These are phyloP conservation scores for Thumatha senex DNA, from an alignment of 2,888 invertebrate genomes.

Conservation along the genomic window DNA sequence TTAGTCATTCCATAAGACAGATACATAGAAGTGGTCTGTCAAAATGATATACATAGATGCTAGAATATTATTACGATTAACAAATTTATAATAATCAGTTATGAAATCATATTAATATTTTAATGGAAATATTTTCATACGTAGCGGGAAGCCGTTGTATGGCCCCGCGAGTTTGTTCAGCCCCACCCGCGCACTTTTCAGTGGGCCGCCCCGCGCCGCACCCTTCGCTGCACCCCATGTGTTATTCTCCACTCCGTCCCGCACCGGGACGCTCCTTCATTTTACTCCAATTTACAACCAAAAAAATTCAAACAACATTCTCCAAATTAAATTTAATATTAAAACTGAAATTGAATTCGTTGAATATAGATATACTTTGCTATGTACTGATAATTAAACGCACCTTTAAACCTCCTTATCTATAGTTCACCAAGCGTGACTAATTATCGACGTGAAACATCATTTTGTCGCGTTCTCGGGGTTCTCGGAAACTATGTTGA, in stretches of 20 bases:
- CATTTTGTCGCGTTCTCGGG: conserved; percentile 19
- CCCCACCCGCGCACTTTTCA: conserved; percentile 83
- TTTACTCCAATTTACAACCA: conserved; percentile 82
- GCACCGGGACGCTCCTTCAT: conserved; percentile 82
- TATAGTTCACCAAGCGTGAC: conserved; percentile 30
- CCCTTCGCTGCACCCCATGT: conserved; percentile 76
- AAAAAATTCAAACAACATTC: conserved; percentile 79
- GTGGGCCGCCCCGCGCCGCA: conserved; percentile 77
- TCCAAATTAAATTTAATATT: conserved; percentile 64
- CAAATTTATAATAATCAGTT: no score
- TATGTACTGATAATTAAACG: conserved; percentile 5
- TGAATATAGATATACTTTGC: no score
- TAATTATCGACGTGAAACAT: conserved; percentile 35
- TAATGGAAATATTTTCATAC: conserved; percentile 39
- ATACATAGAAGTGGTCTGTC: no score
- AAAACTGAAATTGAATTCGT: conserved; percentile 40
- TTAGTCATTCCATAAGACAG: no score
- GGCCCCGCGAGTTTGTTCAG: conserved; percentile 84
- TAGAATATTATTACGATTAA: neutral
- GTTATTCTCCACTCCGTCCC: conserved; percentile 74
- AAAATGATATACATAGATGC: no score
- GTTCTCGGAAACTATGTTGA: conserved; percentile 17
- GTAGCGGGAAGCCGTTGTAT: conserved; percentile 49
- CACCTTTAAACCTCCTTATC: conserved; percentile 30
- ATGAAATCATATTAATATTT: neutral